A percentile compares a stretch with the other conserved stretches of the same genome.
Evolutionary conservation across 2,113 vertebrate genomes (phyloP).

Genomic region (Garra rufa): DNA sequence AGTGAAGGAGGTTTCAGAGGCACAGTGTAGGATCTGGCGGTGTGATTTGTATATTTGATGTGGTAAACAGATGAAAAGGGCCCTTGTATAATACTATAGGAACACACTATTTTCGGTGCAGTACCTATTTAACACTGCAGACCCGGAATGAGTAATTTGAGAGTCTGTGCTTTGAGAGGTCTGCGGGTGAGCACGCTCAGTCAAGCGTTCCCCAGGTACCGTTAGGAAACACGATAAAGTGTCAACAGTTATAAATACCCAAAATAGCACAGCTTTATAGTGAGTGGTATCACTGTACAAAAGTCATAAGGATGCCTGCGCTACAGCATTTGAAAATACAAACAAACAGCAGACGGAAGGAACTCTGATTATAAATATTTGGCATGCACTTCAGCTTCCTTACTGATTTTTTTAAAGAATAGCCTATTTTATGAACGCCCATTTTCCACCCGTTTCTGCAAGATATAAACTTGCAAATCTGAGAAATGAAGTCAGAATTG

Average conservation of each 20-base stretch:
- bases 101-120: slow-evolving; percentile 50
- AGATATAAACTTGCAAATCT: no score
- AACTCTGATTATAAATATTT: neutral
- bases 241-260: slow-evolving; percentile 33
- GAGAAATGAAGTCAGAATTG: no score
- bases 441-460: no score
- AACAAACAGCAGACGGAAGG: neutral
- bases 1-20: slow-evolving; percentile 40
- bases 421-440: no score
- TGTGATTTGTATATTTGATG: slow-evolving; percentile 54
- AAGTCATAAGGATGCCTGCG: neutral
- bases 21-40: slow-evolving; percentile 41
- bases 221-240: neutral
- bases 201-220: slow-evolving; percentile 5
- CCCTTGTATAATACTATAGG: slow-evolving; percentile 50
- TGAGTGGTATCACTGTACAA: neutral
- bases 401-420: neutral
- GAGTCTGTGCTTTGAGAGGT: slow-evolving; percentile 27
- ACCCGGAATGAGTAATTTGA: slow-evolving; percentile 38
- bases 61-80: slow-evolving; percentile 55
- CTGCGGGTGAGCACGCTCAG: slow-evolving; percentile 9
- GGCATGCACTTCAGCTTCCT: neutral
- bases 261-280: slow-evolving; percentile 17
- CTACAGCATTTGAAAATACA: neutral
- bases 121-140: slow-evolving; percentile 45